Base-by-base conservation (phyloP, 2,113 vertebrate genomes). In the Hiodon tergisus region DNA sequence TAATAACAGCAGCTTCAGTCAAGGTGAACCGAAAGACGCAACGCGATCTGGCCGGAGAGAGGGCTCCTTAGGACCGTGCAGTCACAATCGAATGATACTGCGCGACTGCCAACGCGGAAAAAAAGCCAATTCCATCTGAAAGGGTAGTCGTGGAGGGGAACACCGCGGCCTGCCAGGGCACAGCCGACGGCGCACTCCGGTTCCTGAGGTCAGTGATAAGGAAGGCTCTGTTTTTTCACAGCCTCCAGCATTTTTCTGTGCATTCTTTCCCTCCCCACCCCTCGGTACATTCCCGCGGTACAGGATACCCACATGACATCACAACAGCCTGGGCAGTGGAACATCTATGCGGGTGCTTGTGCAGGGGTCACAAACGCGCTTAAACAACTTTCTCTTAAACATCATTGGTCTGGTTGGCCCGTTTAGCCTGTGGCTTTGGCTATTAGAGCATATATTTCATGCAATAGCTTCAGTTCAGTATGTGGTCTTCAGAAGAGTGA, bases 241-340 rank as follows among this genome's bases (percentile, higher is more conserved):
- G 73, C 73, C 73, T 57, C 73, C 73, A n/a, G 73, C 73, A 74
- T 74, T 74, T 74, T 63, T 74, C 63, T 55, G 13, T 67, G 73
- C 62, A 74, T 74, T 74, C 73, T 67, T 74, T 57, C 54, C 73
- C 73, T 16, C 73, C 73, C 52, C 73, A 52, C 57, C 51, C 13
- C 63, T 66, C 73, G 62, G 67, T 74, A 74, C 57, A 74, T 74
- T 74, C 62, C 63, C 48, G 57, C 17, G 62, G 47, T 51, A 53
- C 53, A 57, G 62, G 73, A 54, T 57, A 74, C 58, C 71, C 60
- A 74, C 17, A 67, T n/a, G 73, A 66, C 62, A 62, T 58, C 13
- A 9, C 17, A 17, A 17, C 13, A 31, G 16, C 31, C 52, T 74
- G 52, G 52, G 50, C 54, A 48, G 57, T 48, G 9, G 50, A 58